Evolutionary conservation across 1,140 invertebrate genomes (phyloP), one percentile per base, ranked within the genome.

Genomic region (Plectrocnemia conspersa): DNA sequence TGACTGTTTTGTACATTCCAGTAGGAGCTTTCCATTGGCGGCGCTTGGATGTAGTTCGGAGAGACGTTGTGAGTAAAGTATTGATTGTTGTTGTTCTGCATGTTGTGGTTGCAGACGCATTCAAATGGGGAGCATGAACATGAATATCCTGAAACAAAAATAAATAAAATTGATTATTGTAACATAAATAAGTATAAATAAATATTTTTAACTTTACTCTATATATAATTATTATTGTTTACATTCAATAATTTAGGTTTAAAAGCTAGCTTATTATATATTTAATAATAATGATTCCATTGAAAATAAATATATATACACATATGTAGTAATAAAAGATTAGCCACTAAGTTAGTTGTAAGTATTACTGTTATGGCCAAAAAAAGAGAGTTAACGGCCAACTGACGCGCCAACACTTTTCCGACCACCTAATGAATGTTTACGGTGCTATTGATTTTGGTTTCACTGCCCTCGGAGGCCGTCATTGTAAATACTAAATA

Each of bases 41-140:
- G 54, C 0, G 54, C 45, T 54, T 60, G 59, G n/a, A 50, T 36
- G 19, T 56, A 61, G 22, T 54, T 61, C 11, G 59, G 36, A 6
- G 54, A 35, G 2, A 27, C 16, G 19, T 54, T 59, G 11, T 59
- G 53, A n/a, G 40, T 22, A 33, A 53, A 61, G 38, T 56, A 61
- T 54, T 61, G 59, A 42, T 29, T 53, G 33, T 57, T 57, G 21
- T 59, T 59, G 22, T 66, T 10, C 64, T 65, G 58, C 66, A 68
- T 21, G 64, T 57, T 60, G 13, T 58, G 64, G 3, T 62, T 66
- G 60, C 81, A 82, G 19, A 81, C 70, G 52, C 81, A 83, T 59
- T 83, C 81, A 63, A 83, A 83, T 0, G 81, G 81, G 1, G 81
- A 75, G 64, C 81, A 83, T 18, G 80, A 82, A 63, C 82, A 84